These are phyloP conservation scores for Labeo rohita DNA, from an alignment of 2,113 vertebrate genomes.

Conservation along the genomic window DNA sequence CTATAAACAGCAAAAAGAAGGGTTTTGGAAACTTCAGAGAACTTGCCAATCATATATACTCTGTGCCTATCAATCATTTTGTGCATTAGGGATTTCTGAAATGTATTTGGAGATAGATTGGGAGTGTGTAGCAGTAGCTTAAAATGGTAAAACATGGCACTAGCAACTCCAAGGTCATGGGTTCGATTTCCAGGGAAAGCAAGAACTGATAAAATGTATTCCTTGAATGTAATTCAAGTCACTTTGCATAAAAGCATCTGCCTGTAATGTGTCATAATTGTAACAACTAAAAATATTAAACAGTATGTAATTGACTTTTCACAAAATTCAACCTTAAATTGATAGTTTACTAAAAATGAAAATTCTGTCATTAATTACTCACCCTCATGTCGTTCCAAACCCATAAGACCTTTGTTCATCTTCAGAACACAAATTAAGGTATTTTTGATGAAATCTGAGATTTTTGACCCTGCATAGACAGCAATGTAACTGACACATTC, in stretches of 20 bases:
- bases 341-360: no score
- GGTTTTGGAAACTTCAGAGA: neutral
- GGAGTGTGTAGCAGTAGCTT: neutral
- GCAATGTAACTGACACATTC: no score
- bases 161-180: neutral
- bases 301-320: neutral
- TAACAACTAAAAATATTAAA: neutral
- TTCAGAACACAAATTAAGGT: no score
- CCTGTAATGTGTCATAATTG: neutral
- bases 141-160: neutral
- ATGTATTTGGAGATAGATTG: neutral
- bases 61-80: neutral
- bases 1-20: neutral
- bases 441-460: no score
- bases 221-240: neutral
- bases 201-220: neutral
- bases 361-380: no score
- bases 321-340: neutral
- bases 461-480: no score
- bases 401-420: no score
- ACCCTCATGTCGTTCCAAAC: no score
- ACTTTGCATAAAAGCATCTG: neutral
- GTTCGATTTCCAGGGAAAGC: neutral
- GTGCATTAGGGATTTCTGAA: conserved; percentile 3
- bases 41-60: neutral